phyloP scores from a whole-genome alignment of 2,113 vertebrate species.

The Mus pahari region DNA sequence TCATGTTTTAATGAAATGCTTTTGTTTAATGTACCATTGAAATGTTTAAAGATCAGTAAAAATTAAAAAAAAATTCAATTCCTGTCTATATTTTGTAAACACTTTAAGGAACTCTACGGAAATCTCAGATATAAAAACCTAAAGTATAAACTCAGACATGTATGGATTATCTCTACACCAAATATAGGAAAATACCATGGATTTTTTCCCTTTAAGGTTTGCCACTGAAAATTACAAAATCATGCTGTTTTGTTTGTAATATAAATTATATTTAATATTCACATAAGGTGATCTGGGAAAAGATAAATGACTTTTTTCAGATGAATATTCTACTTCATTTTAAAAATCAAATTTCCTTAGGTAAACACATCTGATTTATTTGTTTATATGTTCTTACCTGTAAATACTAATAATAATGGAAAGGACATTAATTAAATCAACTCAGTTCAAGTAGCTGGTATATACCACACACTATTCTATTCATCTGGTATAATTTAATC shows the following conservation, averaged over 20 bases:
- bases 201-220: conserved; percentile 16
- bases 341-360: neutral
- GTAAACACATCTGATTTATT: neutral
- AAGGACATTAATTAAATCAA: neutral
- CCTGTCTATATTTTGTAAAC: too few relatives aligned
- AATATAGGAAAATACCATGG: neutral
- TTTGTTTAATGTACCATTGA: neutral
- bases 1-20: neutral
- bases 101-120: too few relatives aligned
- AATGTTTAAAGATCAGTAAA: too few relatives aligned
- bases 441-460: neutral
- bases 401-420: neutral
- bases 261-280: neutral
- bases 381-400: neutral
- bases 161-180: neutral
- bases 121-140: neutral
- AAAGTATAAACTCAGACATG: neutral
- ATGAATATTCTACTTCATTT: neutral
- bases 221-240: neutral
- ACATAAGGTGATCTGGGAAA: neutral
- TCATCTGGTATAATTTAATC: neutral
- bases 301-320: neutral
- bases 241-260: neutral
- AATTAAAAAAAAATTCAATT: too few relatives aligned
- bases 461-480: neutral